Base-by-base conservation (phyloP, 2,797 vertebrate genomes). In the Podarcis lilfordi region DNA sequence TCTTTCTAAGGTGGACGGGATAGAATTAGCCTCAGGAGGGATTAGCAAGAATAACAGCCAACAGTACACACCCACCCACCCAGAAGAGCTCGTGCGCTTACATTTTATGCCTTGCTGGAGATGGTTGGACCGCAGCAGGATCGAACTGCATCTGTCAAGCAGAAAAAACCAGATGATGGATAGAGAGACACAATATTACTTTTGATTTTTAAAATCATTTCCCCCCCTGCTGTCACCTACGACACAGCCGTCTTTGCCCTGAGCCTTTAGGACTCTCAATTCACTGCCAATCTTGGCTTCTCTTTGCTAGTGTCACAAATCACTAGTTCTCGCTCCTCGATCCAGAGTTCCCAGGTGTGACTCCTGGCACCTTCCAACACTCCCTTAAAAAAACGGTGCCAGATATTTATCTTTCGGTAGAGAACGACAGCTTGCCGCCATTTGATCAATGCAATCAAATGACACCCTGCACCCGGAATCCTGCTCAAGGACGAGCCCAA, bases 81-180 rank as follows among this genome's bases (percentile, higher is more conserved):
- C 29, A 45, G 0, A 8, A 9, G 2, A 37, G 3, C 40, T 29
- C 59, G 27, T 21, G 23, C 21, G n/a, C 82, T 90, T 87, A 90
- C 89, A 13, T 84, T 9, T 76, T 78, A n/a, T 19, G 80, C 55
- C 43, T 66, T 6, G 35, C 32, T 23, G 85, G 68, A 4, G 77
- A 32, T 1, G 77, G 3, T 5, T 84, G 59, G 27, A 55, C 61
- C n/a, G 43, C 27, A 40, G 71, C 5, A 80, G 82, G 71, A 50
- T 85, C 84, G 19, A 68, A 15, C 83, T 89, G 83, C 69, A 89
- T 85, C 83, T 89, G 71, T 37, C 79, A 81, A 80, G 40, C n/a
- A 66, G 32, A 75, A 64, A 35, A 10, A 5, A 50, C 17, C 76
- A 75, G 55, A 29, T 50, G 61, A 74, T 27, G 10, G 69, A 68